A percentile compares a stretch with the other conserved stretches of the same genome.
Evolutionary conservation across 2,113 vertebrate genomes (phyloP).

Genomic region (Tetrax tetrax): DNA sequence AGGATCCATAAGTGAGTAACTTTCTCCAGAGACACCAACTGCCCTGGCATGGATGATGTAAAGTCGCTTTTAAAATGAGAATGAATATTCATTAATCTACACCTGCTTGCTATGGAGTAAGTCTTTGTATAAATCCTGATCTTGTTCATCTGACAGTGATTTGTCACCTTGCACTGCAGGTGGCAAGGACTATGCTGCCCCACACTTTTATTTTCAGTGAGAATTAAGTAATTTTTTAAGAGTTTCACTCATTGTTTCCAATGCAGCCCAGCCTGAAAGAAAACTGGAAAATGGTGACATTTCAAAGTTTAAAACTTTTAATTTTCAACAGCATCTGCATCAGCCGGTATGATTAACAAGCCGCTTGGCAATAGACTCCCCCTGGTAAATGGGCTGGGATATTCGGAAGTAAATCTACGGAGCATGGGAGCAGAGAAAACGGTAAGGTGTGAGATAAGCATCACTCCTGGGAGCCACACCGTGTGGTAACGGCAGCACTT

Average conservation of each 20-base stretch:
- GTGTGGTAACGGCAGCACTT: fast-evolving
- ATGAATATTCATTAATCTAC: background rate
- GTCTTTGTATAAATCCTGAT: background rate
- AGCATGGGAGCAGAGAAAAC: background rate
- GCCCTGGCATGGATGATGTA: background rate
- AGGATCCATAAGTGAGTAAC: background rate
- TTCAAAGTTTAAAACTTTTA: background rate
- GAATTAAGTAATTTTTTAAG: background rate
- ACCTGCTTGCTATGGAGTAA: background rate
- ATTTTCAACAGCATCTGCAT: background rate
- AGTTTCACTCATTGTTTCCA: background rate
- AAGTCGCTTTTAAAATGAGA: background rate
- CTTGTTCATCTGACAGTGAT: background rate
- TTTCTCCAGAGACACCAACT: background rate
- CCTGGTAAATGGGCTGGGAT: background rate
- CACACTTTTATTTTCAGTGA: background rate
- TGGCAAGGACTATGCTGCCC: background rate
- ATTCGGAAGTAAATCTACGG: fast-evolving
- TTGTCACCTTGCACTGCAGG: background rate
- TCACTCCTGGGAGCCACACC: fast-evolving
- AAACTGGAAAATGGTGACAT: background rate
- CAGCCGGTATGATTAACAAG: background rate
- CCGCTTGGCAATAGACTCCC: background rate
- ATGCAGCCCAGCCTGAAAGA: background rate
- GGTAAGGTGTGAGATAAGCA: background rate